Percentiles rank a stretch among this genome's conserved stretches.
phyloP scores from a whole-genome alignment of 2,113 vertebrate species.

The Octodon degus region DNA sequence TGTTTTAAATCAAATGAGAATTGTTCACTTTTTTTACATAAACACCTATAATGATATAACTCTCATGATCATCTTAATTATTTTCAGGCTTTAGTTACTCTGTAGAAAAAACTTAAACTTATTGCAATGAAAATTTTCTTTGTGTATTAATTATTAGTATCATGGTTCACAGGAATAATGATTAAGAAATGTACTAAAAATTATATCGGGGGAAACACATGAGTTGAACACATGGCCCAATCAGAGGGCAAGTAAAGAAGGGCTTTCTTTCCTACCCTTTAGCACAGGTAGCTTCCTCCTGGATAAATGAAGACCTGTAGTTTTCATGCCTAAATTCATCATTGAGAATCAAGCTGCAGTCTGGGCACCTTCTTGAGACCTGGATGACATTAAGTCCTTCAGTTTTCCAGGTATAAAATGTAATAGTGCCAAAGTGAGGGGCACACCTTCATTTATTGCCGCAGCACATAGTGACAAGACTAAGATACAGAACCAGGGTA shows the following conservation, averaged over 20 bases:
- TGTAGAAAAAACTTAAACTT: neutral
- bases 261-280: neutral
- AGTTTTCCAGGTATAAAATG: neutral
- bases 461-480: neutral
- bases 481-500: neutral
- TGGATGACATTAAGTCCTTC: neutral
- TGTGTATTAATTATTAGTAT: conserved; percentile 84
- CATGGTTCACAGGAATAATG: conserved; percentile 86
- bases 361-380: neutral
- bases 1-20: neutral
- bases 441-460: neutral
- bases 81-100: neutral
- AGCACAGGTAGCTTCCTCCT: neutral
- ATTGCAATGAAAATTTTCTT: neutral
- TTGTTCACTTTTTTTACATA: neutral
- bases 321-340: neutral
- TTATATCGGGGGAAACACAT: conserved; percentile 70
- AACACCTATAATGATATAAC: neutral
- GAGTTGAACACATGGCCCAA: neutral
- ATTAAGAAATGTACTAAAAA: neutral
- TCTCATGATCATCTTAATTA: neutral
- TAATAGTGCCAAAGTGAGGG: neutral
- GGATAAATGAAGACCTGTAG: neutral
- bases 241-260: neutral
- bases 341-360: neutral